These are phyloP conservation scores for Solea senegalensis DNA, from an alignment of 2,113 vertebrate genomes.

Conservation along the genomic window DNA sequence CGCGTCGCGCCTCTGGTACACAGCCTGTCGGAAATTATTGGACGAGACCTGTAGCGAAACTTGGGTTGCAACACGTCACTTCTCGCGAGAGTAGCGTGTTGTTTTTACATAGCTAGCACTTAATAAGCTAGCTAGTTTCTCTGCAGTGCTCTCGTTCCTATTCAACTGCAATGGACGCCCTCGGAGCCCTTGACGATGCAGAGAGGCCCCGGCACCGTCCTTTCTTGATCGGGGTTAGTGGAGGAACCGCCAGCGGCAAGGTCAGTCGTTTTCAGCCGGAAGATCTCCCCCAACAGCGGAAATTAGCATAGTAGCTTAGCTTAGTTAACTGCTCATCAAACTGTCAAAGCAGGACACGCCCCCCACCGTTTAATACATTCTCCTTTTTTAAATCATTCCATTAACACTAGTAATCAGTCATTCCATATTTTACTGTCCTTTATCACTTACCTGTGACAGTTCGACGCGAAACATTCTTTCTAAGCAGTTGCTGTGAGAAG, in stretches of 20 bases:
- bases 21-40: not conserved
- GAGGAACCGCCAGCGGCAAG: slow-evolving; percentile 94
- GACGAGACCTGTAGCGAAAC: not conserved
- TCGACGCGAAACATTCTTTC: not conserved
- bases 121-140: not conserved
- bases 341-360: slow-evolving; percentile 45
- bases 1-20: too few species aligned
- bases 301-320: slow-evolving; percentile 52
- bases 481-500: not conserved
- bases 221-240: slow-evolving; percentile 93
- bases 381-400: too few species aligned
- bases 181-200: slow-evolving; percentile 63
- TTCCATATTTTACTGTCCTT: not conserved
- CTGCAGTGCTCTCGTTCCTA: not conserved
- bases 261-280: slow-evolving; percentile 61
- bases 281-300: not conserved
- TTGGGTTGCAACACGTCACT: not conserved
- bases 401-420: fast-evolving
- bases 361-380: not conserved
- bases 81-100: slow-evolving; percentile 52
- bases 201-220: slow-evolving; percentile 86
- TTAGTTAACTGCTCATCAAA: not conserved
- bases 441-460: fast-evolving
- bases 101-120: slow-evolving; percentile 1
- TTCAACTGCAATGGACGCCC: slow-evolving; percentile 77